These are phyloP conservation scores for Drosophila jambulina DNA, from an alignment of 1,140 invertebrate genomes.

Conservation along the genomic window DNA sequence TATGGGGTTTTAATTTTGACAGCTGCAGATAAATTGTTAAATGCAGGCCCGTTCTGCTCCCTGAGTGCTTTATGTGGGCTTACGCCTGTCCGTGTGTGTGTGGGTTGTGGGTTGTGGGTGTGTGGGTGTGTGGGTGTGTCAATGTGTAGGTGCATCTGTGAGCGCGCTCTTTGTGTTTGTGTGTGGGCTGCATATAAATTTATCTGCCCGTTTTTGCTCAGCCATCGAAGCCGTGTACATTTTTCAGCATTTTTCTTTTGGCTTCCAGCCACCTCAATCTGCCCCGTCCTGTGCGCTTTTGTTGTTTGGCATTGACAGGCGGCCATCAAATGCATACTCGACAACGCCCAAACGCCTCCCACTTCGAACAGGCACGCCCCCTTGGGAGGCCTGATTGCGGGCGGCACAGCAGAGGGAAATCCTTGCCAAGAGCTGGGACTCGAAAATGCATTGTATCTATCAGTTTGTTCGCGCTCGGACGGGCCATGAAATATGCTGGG, in stretches of 20 bases:
- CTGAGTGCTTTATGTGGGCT: slow-evolving; percentile 81
- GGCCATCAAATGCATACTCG: slow-evolving; percentile 68
- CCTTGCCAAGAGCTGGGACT: slow-evolving; percentile 52
- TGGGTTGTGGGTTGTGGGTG: slow-evolving; percentile 35
- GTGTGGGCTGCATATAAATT: slow-evolving; percentile 75
- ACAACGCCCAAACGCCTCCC: slow-evolving; percentile 8
- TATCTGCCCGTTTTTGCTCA: slow-evolving; percentile 67
- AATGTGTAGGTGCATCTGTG: slow-evolving; percentile 19
- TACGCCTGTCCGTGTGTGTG: slow-evolving; percentile 67
- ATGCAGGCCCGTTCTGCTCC: slow-evolving; percentile 79
- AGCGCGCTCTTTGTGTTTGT: slow-evolving; percentile 12
- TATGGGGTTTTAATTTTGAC: slow-evolving; percentile 84
- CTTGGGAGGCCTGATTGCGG: slow-evolving; percentile 49
- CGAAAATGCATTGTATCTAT: slow-evolving; percentile 79
- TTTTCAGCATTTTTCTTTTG: slow-evolving; percentile 70
- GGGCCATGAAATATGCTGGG: slow-evolving; percentile 71
- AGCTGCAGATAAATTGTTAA: slow-evolving; percentile 85
- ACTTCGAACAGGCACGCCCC: slow-evolving; percentile 12
- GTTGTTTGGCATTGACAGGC: slow-evolving; percentile 79
- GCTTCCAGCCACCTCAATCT: slow-evolving; percentile 38
- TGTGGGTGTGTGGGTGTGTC: slow-evolving; percentile 11
- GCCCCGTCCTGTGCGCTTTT: slow-evolving; percentile 54
- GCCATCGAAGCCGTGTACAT: slow-evolving; percentile 68
- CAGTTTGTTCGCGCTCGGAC: slow-evolving; percentile 64
- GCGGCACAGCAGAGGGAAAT: slow-evolving; percentile 37